Conservation (phyloP, 2,797 vertebrate genomes). For the Crax fasciolata region DNA sequence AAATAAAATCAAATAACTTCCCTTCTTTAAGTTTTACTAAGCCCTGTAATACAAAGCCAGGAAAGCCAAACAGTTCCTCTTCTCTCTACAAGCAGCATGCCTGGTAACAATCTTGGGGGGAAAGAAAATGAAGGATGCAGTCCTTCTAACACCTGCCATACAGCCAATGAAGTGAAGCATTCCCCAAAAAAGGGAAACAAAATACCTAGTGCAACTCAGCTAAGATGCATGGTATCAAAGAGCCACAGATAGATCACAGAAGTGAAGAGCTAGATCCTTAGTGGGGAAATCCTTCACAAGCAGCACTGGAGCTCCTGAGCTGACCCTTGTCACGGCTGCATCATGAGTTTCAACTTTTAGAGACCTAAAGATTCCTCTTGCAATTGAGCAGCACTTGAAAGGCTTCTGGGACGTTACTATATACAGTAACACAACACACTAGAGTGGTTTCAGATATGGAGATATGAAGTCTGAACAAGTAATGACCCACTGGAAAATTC, state of each 20-base stretch:
- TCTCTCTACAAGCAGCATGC: neutral
- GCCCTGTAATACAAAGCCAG: neutral
- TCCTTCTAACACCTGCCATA: neutral
- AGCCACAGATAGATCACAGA: neutral
- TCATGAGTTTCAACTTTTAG: fast-evolving
- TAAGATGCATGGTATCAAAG: neutral
- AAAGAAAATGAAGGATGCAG: neutral
- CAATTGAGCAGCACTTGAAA: neutral
- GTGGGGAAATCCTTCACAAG: neutral
- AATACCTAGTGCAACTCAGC: neutral
- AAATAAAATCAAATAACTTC: neutral
- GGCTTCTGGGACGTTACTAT: neutral
- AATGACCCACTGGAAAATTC: slow-evolving; percentile 78
- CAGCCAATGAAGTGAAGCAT: neutral
- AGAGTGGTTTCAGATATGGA: neutral
- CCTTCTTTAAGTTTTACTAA: neutral
- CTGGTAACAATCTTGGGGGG: neutral
- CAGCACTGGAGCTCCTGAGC: neutral
- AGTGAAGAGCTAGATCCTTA: neutral
- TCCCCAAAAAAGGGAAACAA: neutral
- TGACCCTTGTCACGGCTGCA: fast-evolving
- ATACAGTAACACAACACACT: neutral
- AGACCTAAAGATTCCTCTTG: neutral
- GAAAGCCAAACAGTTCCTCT: neutral
- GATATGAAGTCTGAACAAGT: slow-evolving; percentile 2